Base-by-base conservation (phyloP, 2,797 vertebrate genomes). In the Miichthys miiuy region DNA sequence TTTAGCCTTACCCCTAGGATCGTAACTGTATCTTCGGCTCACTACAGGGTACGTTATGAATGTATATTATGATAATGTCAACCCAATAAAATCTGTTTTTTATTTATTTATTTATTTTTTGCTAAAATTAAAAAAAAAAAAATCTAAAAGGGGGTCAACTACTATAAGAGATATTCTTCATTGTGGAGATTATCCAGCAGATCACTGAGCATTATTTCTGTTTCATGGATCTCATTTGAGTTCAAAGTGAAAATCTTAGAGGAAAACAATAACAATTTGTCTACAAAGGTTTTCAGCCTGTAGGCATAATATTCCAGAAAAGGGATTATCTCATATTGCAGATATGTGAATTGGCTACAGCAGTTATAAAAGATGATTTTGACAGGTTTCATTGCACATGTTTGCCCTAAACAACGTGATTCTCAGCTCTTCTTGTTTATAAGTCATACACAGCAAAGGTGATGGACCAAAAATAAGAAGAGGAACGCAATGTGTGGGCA, bases 401-500 rank as follows among this genome's bases (percentile, higher is more conserved):
- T 88, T 83, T 78, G 47, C 55, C 54, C 54, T 63, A 60, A 64
- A 87, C 82, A 86, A 83, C 72, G 75, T 41, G 52, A 79, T 52
- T 88, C 82, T 91, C 83, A 90, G 89, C 77, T 68, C 52, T 75
- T 80, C 55, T 88, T 87, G 85, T 91, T 79, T 80, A 72, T 79
- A 57, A 79, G 73, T 84, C 70, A 52, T n/a, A 72, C 69, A 75
- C 83, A 86, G 77, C 75, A 84, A 77, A 90, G 88, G 89, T 91
- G 87, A 90, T 21, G 71, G 82, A 75, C 79, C 80, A 84, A 72
- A 81, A 71, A 77, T 70, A 77, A 88, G 89, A 77, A 92, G 81
- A 70, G 57, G 58, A 79, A 72, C 78, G 75, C 75, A 79, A 57
- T 84, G 88, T 88, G 93, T 93, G 91, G 93, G 92, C 70, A 71